phyloP scores from a whole-genome alignment of 2,113 vertebrate species.

The Cryptomyrus ogoouensis region DNA sequence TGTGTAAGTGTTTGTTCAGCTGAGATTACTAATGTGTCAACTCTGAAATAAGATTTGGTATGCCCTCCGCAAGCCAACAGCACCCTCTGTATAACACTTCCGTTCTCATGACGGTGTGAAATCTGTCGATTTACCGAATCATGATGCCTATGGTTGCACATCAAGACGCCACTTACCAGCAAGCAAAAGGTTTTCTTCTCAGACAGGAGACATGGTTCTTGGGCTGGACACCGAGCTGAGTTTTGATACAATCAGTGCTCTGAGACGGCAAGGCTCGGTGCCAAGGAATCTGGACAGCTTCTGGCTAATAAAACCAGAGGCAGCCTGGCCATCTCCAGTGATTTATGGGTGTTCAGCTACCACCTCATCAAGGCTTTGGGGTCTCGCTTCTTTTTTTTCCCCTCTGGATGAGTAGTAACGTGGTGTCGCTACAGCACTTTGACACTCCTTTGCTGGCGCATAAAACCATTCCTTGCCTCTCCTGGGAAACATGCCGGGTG shows the following conservation, averaged over 20 bases:
- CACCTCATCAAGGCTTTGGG: not conserved
- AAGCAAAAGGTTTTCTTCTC: not conserved
- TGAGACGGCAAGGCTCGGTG: not conserved
- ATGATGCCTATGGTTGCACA: not conserved
- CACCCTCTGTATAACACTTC: not conserved
- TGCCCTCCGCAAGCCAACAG: not conserved
- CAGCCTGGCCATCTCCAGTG: conserved; percentile 16
- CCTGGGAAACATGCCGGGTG: not conserved
- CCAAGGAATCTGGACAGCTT: not conserved
- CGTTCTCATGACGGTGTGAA: not conserved
- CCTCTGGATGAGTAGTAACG: not conserved
- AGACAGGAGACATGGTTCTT: not conserved
- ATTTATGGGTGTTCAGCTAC: conserved; percentile 6
- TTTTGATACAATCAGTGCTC: not conserved
- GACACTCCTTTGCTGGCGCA: not conserved
- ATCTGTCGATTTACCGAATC: not conserved
- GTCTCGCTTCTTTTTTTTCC: conserved; percentile 4
- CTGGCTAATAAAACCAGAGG: conserved; percentile 9
- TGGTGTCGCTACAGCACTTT: not conserved
- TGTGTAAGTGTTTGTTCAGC: not conserved
- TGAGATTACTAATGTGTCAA: not conserved
- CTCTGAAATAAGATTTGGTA: not conserved
- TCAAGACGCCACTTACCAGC: not conserved
- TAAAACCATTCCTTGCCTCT: not conserved
- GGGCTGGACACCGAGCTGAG: not conserved